Conservation (phyloP, 2,888 invertebrate genomes). For the Harpalus rufipes region DNA sequence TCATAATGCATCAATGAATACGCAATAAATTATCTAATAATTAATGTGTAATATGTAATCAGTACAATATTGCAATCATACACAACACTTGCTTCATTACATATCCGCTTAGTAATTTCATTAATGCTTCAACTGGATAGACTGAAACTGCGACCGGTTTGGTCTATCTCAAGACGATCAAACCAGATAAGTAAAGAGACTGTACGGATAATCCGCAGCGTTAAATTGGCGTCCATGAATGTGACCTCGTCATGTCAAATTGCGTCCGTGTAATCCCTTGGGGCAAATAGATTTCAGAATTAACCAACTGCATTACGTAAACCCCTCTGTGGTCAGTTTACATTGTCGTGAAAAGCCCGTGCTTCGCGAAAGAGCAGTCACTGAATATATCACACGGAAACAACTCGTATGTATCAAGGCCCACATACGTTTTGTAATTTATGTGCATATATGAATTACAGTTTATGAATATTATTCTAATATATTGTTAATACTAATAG, state of each 20-base stretch:
- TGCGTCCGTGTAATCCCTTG: slow-evolving; percentile 16
- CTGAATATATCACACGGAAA: background rate
- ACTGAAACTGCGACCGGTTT: background rate
- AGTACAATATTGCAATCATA: background rate
- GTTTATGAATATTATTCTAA: background rate
- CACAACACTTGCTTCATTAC: background rate
- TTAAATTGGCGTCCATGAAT: slow-evolving; percentile 50
- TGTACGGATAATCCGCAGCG: slow-evolving; percentile 44
- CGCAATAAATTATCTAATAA: background rate
- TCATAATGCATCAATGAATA: background rate
- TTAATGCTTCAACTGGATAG: background rate
- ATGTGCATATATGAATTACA: background rate
- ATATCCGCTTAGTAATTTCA: background rate
- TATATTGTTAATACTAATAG: no score
- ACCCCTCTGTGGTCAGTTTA: background rate
- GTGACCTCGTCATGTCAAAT: slow-evolving; percentile 46
- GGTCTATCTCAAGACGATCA: slow-evolving; percentile 39
- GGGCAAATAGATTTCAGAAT: slow-evolving; percentile 38
- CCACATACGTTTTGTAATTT: no score
- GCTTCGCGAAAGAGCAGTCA: background rate
- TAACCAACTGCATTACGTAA: slow-evolving; percentile 7
- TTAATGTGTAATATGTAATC: background rate
- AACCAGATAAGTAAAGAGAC: slow-evolving; percentile 39
- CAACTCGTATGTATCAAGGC: background rate
- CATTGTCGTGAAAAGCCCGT: background rate